Conservation (phyloP, 2,113 vertebrate species). For the Muntiacus muntjak region DNA sequence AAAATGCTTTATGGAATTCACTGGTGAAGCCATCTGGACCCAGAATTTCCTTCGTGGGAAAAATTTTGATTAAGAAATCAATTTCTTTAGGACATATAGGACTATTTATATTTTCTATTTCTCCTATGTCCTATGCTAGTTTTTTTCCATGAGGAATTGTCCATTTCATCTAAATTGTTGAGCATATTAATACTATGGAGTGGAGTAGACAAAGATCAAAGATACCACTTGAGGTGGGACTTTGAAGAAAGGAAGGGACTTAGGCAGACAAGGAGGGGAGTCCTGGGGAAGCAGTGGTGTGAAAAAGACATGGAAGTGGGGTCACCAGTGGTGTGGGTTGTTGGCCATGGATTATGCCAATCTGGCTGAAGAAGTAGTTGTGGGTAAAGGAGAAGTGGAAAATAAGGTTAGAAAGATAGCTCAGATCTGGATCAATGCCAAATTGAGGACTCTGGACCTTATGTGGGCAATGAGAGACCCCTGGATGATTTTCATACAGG, state of each 20-base stretch:
- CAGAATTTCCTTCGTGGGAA: constrained; percentile 31
- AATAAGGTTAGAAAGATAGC: background rate
- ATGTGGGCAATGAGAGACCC: background rate
- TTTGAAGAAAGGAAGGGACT: constrained; percentile 14
- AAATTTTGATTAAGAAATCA: constrained; percentile 39
- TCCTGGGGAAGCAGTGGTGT: background rate
- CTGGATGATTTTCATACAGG: background rate
- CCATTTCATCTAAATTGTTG: background rate
- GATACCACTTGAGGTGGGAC: background rate
- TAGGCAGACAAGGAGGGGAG: background rate
- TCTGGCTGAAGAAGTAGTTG: background rate
- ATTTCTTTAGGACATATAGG: constrained; percentile 18
- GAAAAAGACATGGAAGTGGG: background rate
- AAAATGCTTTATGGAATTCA: background rate
- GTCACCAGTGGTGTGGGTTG: background rate
- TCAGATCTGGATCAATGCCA: background rate
- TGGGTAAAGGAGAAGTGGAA: constrained; percentile 22
- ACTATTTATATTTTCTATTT: constrained; percentile 31
- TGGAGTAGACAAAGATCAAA: background rate
- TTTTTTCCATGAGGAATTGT: background rate
- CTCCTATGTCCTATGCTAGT: background rate
- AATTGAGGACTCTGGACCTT: background rate
- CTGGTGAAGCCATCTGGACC: background rate
- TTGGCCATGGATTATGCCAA: background rate
- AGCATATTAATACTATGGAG: background rate